Conservation (phyloP, 1,140 invertebrate genomes). For the Leptonema lineaticorne region DNA sequence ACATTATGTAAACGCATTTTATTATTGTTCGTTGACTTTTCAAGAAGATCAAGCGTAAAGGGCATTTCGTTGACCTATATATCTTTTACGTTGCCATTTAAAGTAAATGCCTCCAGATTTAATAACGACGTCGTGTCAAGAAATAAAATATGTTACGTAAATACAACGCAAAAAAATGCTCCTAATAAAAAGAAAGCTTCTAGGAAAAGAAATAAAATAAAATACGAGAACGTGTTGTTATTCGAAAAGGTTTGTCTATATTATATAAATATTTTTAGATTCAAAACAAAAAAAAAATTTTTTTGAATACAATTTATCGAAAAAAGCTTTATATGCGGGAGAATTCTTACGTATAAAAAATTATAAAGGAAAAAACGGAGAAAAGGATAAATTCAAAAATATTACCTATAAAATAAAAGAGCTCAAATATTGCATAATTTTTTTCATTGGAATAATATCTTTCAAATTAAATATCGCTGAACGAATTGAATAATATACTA, state of each 20-base stretch:
- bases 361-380: no score
- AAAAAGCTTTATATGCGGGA: neutral
- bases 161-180: neutral
- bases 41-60: neutral
- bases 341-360: neutral
- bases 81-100: constrained; percentile 2
- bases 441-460: no score
- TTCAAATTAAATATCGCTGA: no score
- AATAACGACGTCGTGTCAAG: constrained; percentile 9
- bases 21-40: neutral
- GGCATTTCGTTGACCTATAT: neutral
- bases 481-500: no score
- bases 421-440: no score
- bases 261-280: no score
- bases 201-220: no score
- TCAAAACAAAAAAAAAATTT: no score
- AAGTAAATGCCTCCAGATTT: constrained; percentile 2
- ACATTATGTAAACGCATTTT: neutral
- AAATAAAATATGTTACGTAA: constrained; percentile 4
- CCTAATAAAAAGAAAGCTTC: neutral
- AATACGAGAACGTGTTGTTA: neutral
- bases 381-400: no score
- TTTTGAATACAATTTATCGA: neutral
- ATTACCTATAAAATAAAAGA: no score
- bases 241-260: neutral